phyloP scores from a whole-genome alignment of 1,140 invertebrate species.

The Coptotermes formosanus region DNA sequence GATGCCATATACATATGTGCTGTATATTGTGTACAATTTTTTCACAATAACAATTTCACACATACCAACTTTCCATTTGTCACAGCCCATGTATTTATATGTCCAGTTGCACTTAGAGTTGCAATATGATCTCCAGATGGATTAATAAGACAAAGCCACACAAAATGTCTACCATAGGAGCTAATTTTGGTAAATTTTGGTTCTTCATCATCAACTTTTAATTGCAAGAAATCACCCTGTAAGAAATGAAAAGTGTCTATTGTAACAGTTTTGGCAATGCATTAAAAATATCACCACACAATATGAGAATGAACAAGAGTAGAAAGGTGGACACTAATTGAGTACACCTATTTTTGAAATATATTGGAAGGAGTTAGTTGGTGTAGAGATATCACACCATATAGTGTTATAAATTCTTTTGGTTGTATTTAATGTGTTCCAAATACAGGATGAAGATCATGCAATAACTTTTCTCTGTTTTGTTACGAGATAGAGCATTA shows the following conservation, averaged over 20 bases:
- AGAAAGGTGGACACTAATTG: too few relatives aligned
- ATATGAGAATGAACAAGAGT: too few relatives aligned
- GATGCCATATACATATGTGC: neutral
- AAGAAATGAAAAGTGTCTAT: neutral
- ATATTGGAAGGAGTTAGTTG: too few relatives aligned
- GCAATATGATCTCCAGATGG: constrained; percentile 28
- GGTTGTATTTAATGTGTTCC: too few relatives aligned
- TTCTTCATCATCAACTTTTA: neutral
- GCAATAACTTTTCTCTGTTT: too few relatives aligned
- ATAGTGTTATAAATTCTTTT: too few relatives aligned
- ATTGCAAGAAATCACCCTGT: neutral
- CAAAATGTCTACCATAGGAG: neutral
- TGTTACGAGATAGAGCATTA: too few relatives aligned
- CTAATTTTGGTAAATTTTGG: neutral
- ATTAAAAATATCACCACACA: too few relatives aligned
- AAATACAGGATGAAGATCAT: too few relatives aligned
- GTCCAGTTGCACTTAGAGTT: constrained; percentile 3
- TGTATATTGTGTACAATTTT: neutral
- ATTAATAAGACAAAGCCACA: constrained; percentile 22
- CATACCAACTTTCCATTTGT: constrained; percentile 26
- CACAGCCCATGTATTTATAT: constrained; percentile 23
- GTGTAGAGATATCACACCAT: too few relatives aligned
- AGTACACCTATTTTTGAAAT: too few relatives aligned
- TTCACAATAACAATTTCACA: neutral
- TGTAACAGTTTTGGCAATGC: too few relatives aligned